A percentile compares a stretch with the other conserved stretches of the same genome.
Conservation (phyloP, 2,113 vertebrate genomes). For the Synchiropus splendidus region DNA sequence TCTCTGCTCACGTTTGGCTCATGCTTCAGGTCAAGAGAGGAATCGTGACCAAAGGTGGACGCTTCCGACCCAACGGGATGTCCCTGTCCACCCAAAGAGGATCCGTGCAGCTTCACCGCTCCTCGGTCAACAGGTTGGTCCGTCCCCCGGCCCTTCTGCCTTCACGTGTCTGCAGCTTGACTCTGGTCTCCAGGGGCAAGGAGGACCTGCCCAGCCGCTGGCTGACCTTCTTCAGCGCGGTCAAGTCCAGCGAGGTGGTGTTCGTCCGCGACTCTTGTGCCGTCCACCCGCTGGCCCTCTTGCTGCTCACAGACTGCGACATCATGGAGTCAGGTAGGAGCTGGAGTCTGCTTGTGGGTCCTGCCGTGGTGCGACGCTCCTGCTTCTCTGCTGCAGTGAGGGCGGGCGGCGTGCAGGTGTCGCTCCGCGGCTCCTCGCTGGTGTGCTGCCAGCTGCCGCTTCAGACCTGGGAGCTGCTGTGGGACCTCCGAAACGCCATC, state of each 20-base stretch:
- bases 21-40: conserved; percentile 78
- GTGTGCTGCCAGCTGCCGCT: conserved; percentile 75
- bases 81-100: conserved; percentile 73
- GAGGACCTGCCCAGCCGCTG: conserved; percentile 79
- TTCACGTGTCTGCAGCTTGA: neutral
- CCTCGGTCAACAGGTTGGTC: conserved; percentile 85
- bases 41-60: conserved; percentile 77
- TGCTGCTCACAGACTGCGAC: conserved; percentile 83
- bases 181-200: conserved; percentile 60
- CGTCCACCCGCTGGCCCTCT: conserved; percentile 83
- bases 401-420: conserved; percentile 73
- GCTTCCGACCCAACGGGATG: conserved; percentile 82
- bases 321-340: conserved; percentile 75
- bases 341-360: neutral
- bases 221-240: conserved; percentile 87
- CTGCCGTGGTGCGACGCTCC: neutral
- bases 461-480: conserved; percentile 76
- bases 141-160: accelerated
- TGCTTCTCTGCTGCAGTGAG: conserved; percentile 56
- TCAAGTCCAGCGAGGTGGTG: conserved; percentile 79
- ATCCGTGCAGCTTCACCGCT: conserved; percentile 84
- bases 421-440: conserved; percentile 73
- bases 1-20: no score
- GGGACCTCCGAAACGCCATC: conserved; percentile 80
- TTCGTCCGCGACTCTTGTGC: conserved; percentile 88